phyloP scores from a whole-genome alignment of 2,888 invertebrate species.

The Idaea aversata region DNA sequence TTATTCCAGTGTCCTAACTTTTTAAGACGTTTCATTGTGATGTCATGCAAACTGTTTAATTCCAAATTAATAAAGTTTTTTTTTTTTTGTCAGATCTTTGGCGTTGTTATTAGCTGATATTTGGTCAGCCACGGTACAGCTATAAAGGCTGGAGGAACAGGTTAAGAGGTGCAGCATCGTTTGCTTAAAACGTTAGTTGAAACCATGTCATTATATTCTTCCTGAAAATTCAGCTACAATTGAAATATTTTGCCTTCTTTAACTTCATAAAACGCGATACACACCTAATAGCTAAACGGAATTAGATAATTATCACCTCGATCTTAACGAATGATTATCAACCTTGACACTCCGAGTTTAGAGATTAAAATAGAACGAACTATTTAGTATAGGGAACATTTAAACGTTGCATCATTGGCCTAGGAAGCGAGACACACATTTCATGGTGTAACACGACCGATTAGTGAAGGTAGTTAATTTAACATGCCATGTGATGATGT shows the following conservation, averaged over 20 bases:
- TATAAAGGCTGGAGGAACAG: no score
- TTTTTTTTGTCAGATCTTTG: no score
- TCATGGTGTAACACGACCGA: conserved; percentile 46
- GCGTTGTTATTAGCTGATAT: no score
- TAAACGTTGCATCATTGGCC: conserved; percentile 31
- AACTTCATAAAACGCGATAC: not conserved
- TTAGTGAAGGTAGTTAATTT: conserved; percentile 54
- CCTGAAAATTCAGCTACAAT: no score
- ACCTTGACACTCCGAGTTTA: conserved; percentile 28
- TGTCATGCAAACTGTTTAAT: no score
- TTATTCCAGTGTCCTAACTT: no score
- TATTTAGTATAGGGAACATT: conserved; percentile 18
- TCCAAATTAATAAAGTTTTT: no score
- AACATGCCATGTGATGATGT: conserved; percentile 48
- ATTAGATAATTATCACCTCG: conserved; percentile 24
- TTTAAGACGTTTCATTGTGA: no score
- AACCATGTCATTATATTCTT: no score
- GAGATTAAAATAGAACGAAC: conserved; percentile 21
- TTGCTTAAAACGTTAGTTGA: no score
- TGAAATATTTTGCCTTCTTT: not conserved
- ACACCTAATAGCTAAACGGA: conserved; percentile 22
- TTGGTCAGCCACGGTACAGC: no score
- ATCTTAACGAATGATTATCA: conserved; percentile 17
- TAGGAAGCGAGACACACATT: conserved; percentile 42
- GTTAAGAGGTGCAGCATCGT: no score